Evolutionary conservation across 2,797 vertebrate genomes (phyloP).

Genomic region (Protosalanx chinensis): DNA sequence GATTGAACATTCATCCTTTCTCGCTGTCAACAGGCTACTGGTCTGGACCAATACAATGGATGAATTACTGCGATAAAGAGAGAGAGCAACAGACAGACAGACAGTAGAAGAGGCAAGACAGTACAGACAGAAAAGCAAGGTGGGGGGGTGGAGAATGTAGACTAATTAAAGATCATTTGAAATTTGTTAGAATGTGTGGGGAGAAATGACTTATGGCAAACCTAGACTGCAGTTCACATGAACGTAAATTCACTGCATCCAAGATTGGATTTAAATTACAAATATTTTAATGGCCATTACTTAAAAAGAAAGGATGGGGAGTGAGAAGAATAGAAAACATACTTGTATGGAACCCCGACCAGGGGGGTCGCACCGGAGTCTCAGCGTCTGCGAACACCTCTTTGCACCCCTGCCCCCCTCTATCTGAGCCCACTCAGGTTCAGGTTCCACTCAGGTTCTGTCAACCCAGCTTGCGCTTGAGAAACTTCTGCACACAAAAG

Average conservation of each 20-base stretch:
- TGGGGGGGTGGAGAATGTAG: neutral
- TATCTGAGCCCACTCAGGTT: slow-evolving; percentile 23
- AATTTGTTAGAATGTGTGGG: neutral
- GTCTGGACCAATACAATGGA: slow-evolving; percentile 36
- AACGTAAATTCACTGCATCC: neutral
- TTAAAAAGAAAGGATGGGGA: neutral
- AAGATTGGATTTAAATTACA: neutral
- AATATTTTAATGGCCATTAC: neutral
- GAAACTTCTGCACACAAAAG: slow-evolving; percentile 50
- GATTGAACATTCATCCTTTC: slow-evolving; percentile 68
- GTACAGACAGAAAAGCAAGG: neutral
- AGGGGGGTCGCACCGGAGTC: neutral
- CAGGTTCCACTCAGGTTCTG: slow-evolving; percentile 43
- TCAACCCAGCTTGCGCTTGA: slow-evolving; percentile 44
- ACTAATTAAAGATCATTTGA: no score
- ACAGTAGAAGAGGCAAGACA: neutral
- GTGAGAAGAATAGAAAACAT: neutral
- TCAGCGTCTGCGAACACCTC: slow-evolving; percentile 35
- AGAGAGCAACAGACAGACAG: neutral
- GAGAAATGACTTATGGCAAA: neutral
- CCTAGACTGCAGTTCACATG: neutral
- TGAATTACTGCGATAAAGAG: slow-evolving; percentile 52
- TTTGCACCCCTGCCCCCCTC: no score
- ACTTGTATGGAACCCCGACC: neutral
- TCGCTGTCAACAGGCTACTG: slow-evolving; percentile 49